These are phyloP conservation scores for Ophioninae sp. DNA, from an alignment of 2,888 invertebrate species.

Conservation along the genomic window DNA sequence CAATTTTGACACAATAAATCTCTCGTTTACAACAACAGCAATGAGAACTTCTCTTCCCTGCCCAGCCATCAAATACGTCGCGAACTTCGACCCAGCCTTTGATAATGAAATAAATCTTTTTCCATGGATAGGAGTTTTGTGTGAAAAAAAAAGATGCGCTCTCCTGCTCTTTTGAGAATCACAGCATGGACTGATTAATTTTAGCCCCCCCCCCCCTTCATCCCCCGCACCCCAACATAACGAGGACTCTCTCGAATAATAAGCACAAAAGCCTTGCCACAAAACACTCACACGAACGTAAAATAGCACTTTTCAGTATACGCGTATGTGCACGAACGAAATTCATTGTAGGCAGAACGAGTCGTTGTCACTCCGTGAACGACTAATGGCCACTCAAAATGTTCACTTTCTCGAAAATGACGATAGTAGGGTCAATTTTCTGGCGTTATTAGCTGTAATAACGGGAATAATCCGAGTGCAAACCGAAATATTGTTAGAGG, in stretches of 20 bases:
- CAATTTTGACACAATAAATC: neutral
- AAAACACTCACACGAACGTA: conserved; percentile 44
- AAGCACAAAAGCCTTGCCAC: conserved; percentile 60
- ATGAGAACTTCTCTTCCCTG: neutral
- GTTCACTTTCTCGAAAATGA: conserved; percentile 14
- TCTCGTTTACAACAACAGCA: neutral
- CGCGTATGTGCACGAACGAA: conserved; percentile 14
- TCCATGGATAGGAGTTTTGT: neutral
- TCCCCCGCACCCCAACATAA: conserved; percentile 2
- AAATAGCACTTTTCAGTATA: neutral
- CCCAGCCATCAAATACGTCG: neutral
- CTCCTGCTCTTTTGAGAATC: conserved; percentile 14
- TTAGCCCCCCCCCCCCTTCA: neutral
- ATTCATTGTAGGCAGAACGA: conserved; percentile 43
- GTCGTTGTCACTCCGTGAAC: conserved; percentile 23
- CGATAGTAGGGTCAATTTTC: conserved; percentile 8
- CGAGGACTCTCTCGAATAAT: conserved; percentile 39
- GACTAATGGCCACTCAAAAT: conserved; percentile 47
- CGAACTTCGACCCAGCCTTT: conserved; percentile 36
- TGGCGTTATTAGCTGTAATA: conserved; percentile 37
- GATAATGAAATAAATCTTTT: conserved; percentile 30
- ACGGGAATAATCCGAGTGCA: conserved; percentile 35
- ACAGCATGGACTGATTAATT: neutral
- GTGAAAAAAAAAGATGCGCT: neutral
- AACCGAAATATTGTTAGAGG: conserved; percentile 13